phyloP scores from a whole-genome alignment of 2,113 vertebrate genomes.

The Circaetus gallicus region DNA sequence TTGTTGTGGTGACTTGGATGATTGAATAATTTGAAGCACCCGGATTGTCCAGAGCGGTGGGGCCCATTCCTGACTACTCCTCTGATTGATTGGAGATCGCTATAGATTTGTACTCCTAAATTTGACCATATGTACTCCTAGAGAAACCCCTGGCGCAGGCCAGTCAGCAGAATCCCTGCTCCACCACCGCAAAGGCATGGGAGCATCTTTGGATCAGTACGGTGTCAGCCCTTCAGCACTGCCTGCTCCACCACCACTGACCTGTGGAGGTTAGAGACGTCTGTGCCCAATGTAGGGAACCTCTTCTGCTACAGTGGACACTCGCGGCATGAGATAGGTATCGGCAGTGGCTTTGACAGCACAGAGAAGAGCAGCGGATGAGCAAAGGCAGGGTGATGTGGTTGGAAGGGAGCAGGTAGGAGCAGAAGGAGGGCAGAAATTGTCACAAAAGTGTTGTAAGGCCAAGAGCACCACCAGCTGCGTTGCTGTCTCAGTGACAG shows the following conservation, averaged over 20 bases:
- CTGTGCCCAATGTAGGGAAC: not conserved
- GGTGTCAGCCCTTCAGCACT: not conserved
- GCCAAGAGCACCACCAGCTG: not conserved
- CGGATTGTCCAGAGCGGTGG: not conserved
- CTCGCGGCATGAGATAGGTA: accelerated
- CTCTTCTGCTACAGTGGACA: not conserved
- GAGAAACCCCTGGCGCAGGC: not conserved
- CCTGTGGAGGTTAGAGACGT: not conserved
- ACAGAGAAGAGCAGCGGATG: not conserved
- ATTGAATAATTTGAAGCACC: not conserved
- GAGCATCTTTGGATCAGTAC: not conserved
- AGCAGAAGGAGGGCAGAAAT: not conserved
- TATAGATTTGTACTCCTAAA: not conserved
- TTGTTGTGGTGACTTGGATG: not conserved
- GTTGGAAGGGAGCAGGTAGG: not conserved
- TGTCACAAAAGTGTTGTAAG: not conserved
- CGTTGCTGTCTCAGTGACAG: not conserved
- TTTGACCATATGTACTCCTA: not conserved
- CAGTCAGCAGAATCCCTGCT: not conserved
- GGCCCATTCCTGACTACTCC: not conserved
- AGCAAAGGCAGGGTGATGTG: not conserved
- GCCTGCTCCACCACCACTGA: not conserved
- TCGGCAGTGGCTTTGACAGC: not conserved
- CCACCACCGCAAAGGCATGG: not conserved
- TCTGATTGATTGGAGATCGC: not conserved